phyloP scores from a whole-genome alignment of 2,888 invertebrate genomes.

The Cataglyphis livida region DNA sequence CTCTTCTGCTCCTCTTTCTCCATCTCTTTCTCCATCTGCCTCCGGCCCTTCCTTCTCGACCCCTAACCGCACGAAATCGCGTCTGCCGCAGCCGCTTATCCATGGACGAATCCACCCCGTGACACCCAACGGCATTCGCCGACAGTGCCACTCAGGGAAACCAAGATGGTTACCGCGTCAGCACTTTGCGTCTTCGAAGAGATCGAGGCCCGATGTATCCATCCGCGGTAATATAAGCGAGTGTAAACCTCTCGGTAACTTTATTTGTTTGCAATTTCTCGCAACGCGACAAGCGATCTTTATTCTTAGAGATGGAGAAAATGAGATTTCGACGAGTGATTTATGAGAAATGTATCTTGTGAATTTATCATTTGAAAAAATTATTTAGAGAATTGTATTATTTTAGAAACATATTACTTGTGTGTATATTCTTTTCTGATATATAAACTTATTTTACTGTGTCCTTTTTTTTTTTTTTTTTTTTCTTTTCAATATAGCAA shows the following conservation, averaged over 20 bases:
- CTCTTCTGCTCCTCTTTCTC: conserved; percentile 56
- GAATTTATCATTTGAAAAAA: no score
- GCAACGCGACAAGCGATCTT: not conserved
- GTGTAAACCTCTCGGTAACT: not conserved
- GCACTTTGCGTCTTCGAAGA: conserved; percentile 67
- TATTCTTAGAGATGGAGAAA: not conserved
- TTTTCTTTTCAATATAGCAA: not conserved
- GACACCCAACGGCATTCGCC: conserved; percentile 73
- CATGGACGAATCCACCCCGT: conserved; percentile 62
- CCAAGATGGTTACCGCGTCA: conserved; percentile 78
- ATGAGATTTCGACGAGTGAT: not conserved
- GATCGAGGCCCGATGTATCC: conserved; percentile 20
- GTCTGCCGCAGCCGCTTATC: conserved; percentile 51
- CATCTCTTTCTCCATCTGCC: conserved; percentile 21
- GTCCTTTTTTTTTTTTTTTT: no score
- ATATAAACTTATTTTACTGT: not conserved
- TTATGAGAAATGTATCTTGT: not conserved
- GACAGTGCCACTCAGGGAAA: conserved; percentile 76
- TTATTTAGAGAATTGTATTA: not conserved
- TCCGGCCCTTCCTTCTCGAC: conserved; percentile 3
- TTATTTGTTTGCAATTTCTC: conserved; percentile 31
- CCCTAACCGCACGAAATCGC: conserved; percentile 53
- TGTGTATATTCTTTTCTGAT: not conserved
- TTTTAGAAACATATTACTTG: not conserved
- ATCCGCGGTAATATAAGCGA: conserved; percentile 32